Conservation (phyloP, 1,140 invertebrate genomes). For the Lysiphlebus fabarum region DNA sequence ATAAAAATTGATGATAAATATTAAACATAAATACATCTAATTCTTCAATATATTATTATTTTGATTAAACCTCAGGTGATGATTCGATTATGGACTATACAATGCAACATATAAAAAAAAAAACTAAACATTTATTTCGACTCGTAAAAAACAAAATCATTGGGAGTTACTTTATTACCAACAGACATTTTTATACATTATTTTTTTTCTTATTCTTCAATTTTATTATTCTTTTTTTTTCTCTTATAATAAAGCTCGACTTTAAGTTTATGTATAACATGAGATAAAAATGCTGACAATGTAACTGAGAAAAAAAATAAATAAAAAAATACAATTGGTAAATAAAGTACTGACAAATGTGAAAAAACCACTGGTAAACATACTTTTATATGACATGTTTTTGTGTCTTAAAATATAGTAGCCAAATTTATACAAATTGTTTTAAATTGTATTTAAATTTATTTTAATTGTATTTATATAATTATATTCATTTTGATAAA, state of each 20-base stretch:
- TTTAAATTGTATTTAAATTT: too few relatives aligned
- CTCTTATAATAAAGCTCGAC: neutral
- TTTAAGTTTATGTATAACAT: neutral
- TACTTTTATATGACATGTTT: constrained; percentile 84
- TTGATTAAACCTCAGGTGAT: too few relatives aligned
- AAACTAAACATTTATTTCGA: too few relatives aligned
- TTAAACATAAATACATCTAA: too few relatives aligned
- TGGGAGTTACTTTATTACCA: too few relatives aligned
- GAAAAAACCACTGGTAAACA: constrained; percentile 85
- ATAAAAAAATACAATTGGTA: neutral
- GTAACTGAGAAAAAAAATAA: neutral
- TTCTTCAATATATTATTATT: too few relatives aligned
- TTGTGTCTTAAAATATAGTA: constrained; percentile 90
- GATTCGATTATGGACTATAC: too few relatives aligned
- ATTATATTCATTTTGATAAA: too few relatives aligned
- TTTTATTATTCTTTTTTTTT: neutral
- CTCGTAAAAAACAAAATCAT: too few relatives aligned
- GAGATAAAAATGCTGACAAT: neutral
- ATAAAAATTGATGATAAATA: too few relatives aligned
- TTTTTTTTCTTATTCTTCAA: neutral
- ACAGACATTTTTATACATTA: neutral
- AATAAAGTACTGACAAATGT: constrained; percentile 86
- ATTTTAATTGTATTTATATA: too few relatives aligned
- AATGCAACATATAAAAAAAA: too few relatives aligned
- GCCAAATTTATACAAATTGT: constrained; percentile 61